phyloP scores from a whole-genome alignment of 2,888 invertebrate genomes.

The Oscheius onirici region DNA sequence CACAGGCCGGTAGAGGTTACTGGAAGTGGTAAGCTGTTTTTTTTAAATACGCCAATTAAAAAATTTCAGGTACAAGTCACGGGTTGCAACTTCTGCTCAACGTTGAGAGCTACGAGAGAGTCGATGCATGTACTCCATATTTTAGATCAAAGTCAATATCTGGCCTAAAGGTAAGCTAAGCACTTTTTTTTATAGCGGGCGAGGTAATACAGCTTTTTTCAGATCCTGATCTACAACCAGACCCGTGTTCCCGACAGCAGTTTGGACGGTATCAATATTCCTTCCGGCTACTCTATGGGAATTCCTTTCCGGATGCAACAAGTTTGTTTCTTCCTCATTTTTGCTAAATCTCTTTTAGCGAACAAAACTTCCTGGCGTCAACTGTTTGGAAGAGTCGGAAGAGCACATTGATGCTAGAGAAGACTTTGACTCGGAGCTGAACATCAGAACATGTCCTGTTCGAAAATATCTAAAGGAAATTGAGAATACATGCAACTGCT shows the following conservation, averaged over 20 bases:
- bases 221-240: conserved; percentile 69
- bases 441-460: conserved; percentile 62
- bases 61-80: conserved; percentile 55
- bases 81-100: conserved; percentile 64
- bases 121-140: conserved; percentile 67
- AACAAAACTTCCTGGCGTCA: conserved; percentile 62
- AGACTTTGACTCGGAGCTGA: conserved; percentile 55
- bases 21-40: conserved; percentile 59
- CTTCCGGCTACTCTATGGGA: conserved; percentile 70
- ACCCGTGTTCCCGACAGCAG: conserved; percentile 66
- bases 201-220: no score
- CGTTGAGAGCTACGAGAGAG: conserved; percentile 68
- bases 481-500: conserved; percentile 62
- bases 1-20: conserved; percentile 57
- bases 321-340: conserved; percentile 38
- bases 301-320: conserved; percentile 70
- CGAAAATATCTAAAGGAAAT: conserved; percentile 60
- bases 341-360: conserved; percentile 49
- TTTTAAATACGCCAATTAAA: not conserved
- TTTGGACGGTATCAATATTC: conserved; percentile 69
- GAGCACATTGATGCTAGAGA: conserved; percentile 47
- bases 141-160: conserved; percentile 63
- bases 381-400: conserved; percentile 62
- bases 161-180: conserved; percentile 39
- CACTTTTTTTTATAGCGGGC: not conserved